A percentile compares a stretch with the other conserved stretches of the same genome.
These are phyloP conservation scores for Latrodectus elegans DNA, from an alignment of 2,888 invertebrate species.

Conservation along the genomic window DNA sequence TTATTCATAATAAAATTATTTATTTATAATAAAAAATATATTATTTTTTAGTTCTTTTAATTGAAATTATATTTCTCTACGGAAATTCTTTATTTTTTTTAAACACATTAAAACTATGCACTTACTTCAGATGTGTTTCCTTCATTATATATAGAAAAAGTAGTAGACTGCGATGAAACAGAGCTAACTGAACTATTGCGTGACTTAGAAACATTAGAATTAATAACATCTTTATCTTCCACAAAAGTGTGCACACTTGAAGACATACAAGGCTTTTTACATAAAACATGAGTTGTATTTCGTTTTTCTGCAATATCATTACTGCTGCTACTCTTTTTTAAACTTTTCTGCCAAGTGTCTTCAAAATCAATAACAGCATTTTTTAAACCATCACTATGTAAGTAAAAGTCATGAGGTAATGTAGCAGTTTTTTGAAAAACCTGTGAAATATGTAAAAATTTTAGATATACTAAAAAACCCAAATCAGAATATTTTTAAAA, in stretches of 20 bases:
- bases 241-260: neutral
- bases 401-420: slow-evolving; percentile 24
- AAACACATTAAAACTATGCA: neutral
- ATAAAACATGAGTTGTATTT: slow-evolving; percentile 30
- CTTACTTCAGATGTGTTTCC: slow-evolving; percentile 33
- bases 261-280: neutral
- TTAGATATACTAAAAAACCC: neutral
- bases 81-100: neutral
- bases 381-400: slow-evolving; percentile 58
- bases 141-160: slow-evolving; percentile 44
- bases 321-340: slow-evolving; percentile 46
- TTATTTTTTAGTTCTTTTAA: neutral
- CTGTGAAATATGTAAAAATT: neutral
- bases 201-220: slow-evolving; percentile 42
- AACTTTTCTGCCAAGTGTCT: slow-evolving; percentile 65
- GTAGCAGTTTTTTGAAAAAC: slow-evolving; percentile 10
- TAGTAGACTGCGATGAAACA: slow-evolving; percentile 74
- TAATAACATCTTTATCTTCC: slow-evolving; percentile 17
- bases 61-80: neutral
- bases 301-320: slow-evolving; percentile 16
- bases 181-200: slow-evolving; percentile 74
- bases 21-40: neutral
- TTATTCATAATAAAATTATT: neutral
- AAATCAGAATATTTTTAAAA: neutral
- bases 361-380: slow-evolving; percentile 67